Evolutionary conservation across 2,113 vertebrate genomes (phyloP).

Genomic region (Catharus bicknelli): DNA sequence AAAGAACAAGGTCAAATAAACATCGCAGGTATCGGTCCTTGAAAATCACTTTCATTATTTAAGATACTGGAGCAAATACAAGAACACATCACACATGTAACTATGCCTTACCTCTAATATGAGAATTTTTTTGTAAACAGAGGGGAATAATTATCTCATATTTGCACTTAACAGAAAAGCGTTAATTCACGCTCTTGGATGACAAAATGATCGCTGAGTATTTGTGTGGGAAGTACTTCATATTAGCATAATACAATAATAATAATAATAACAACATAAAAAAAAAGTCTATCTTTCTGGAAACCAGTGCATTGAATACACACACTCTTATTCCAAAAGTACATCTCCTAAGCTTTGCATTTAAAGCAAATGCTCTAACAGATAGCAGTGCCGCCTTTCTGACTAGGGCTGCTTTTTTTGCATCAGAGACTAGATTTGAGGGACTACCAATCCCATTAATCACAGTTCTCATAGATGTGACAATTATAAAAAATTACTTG

Average conservation of each 20-base stretch:
- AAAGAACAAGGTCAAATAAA: background rate
- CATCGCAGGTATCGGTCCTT: background rate
- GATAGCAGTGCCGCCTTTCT: background rate
- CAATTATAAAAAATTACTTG: background rate
- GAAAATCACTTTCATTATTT: background rate
- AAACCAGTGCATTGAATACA: background rate
- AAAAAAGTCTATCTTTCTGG: background rate
- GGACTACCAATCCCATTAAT: background rate
- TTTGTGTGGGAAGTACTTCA: background rate
- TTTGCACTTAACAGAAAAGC: background rate
- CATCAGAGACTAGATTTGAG: background rate
- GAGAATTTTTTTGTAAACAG: background rate
- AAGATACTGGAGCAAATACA: background rate
- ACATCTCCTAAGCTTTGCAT: background rate
- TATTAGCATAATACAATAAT: background rate
- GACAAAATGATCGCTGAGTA: background rate
- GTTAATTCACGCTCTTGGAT: background rate
- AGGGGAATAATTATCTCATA: background rate
- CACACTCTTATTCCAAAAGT: background rate
- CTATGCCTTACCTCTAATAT: background rate
- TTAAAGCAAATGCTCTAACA: background rate
- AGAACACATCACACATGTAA: background rate
- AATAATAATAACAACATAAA: background rate
- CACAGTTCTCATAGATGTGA: background rate
- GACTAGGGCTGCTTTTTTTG: background rate